A percentile compares a stretch with the other conserved stretches of the same genome.
Evolutionary conservation across 2,888 invertebrate species (phyloP).

Genomic region (Diarsia mendica): DNA sequence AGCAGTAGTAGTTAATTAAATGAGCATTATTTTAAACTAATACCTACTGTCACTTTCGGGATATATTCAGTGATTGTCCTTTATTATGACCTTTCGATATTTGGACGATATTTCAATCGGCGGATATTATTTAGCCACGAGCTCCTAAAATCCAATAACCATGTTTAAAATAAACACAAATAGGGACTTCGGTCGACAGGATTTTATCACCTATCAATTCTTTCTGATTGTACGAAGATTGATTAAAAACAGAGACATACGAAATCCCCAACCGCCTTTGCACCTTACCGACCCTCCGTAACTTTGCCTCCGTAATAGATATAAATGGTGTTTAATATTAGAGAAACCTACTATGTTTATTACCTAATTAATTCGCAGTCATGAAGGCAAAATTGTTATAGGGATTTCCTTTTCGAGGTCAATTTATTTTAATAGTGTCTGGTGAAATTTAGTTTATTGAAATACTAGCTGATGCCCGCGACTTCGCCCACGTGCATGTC

Average conservation of each 20-base stretch:
- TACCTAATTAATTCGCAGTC: slow-evolving; percentile 10
- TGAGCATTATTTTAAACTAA: too few species aligned
- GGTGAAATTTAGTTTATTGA: not conserved
- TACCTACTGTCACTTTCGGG: too few species aligned
- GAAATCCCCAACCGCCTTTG: slow-evolving; percentile 24
- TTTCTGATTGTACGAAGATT: slow-evolving; percentile 29
- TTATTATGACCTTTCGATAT: too few species aligned
- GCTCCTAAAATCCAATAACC: too few species aligned
- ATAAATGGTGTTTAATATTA: slow-evolving; percentile 44
- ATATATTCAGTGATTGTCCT: too few species aligned
- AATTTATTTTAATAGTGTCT: slow-evolving; percentile 32
- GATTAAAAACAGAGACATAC: slow-evolving; percentile 28
- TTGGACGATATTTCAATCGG: too few species aligned
- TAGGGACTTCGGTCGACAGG: not conserved
- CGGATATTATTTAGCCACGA: too few species aligned
- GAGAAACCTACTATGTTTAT: slow-evolving; percentile 24
- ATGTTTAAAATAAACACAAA: not conserved
- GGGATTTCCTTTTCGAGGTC: slow-evolving; percentile 22
- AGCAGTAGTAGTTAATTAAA: too few species aligned
- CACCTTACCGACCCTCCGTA: slow-evolving; percentile 15
- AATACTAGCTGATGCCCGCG: too few species aligned
- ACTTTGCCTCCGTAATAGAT: slow-evolving; percentile 43
- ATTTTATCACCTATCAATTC: slow-evolving; percentile 19
- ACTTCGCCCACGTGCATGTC: too few species aligned
- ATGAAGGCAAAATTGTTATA: slow-evolving; percentile 4